Base-by-base conservation (phyloP, 1,140 invertebrate genomes). In the Drosophila paulistorum region DNA sequence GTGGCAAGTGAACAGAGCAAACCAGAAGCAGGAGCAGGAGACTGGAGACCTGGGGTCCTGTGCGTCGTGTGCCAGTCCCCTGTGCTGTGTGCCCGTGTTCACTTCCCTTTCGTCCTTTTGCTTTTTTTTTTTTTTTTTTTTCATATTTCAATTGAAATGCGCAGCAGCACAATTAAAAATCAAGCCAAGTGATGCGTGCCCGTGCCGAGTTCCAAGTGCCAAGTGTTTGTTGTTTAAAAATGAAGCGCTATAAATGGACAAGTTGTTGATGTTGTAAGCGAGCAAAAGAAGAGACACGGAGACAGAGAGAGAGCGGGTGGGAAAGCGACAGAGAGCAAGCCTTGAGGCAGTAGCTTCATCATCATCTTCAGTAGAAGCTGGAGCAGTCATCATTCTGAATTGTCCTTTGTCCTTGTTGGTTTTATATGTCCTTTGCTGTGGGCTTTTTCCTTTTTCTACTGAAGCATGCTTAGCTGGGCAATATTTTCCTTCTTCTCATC, bases 111-210 rank as follows among this genome's bases (percentile, higher is more conserved):
- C 45, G 45, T 57, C 62, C 61, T 45, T 42, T 61, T 55, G 23
- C 62, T 59, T 58, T 30, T 30, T 30, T 0, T 30, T 65, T 74
- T 71, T 30, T 30, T 30, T 30, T 65, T 74, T 71, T 78, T 78
- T 55, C 60, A 78, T 76, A 75, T 71, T 78, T 71, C 76, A 78
- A 76, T 78, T 76, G 76, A 79, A 79, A 79, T 79, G 74, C 69
- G 70, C 69, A 76, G 74, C 77, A 79, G 74, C 77, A 77, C 74
- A 73, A 79, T 77, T 79, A 79, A 77, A 79, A 77, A 78, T 78
- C 76, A 76, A 76, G 76, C 68, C 76, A 78, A 75, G 76, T 76
- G 76, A 78, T 78, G 76, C 76, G 76, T 78, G 60, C 68, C 71
- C 68, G 62, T 70, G 71, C 71, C 62, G 48, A 72, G 45, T 51